A percentile compares a stretch with the other conserved stretches of the same genome.
These are phyloP conservation scores for Lanistes nyassanus DNA, from an alignment of 1,140 invertebrate genomes.

Conservation along the genomic window DNA sequence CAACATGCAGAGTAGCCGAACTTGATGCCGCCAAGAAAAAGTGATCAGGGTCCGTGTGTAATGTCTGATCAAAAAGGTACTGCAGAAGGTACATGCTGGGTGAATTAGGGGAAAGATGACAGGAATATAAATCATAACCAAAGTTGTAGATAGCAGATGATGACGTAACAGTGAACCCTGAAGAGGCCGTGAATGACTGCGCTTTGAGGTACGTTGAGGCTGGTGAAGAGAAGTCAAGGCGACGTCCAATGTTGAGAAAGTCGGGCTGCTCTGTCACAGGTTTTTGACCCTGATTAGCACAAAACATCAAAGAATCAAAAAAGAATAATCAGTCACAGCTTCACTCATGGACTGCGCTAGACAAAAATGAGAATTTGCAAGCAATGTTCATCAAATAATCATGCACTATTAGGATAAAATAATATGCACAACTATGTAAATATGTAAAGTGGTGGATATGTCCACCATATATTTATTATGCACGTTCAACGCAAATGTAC, in stretches of 20 bases:
- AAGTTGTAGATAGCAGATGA: constrained; percentile 32
- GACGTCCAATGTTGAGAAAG: constrained; percentile 44
- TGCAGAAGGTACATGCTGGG: constrained; percentile 33
- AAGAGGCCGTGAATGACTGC: constrained; percentile 23
- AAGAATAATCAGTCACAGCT: no score
- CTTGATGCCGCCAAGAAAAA: constrained; percentile 38
- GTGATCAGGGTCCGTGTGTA: constrained; percentile 27
- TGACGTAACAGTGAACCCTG: constrained; percentile 38
- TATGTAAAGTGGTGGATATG: no score
- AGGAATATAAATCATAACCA: background rate
- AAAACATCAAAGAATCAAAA: no score
- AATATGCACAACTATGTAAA: no score
- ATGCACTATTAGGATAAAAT: no score
- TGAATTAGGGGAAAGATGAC: constrained; percentile 23
- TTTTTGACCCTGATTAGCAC: constrained; percentile 14
- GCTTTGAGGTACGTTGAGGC: constrained; percentile 32
- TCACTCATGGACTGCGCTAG: no score
- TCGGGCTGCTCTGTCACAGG: constrained; percentile 42
- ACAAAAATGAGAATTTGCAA: no score
- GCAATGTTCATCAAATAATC: no score
- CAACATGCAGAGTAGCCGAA: constrained; percentile 37
- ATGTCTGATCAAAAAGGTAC: constrained; percentile 55
- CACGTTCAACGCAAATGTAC: no score
- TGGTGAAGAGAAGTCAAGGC: constrained; percentile 40
- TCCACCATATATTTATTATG: no score